Evolutionary conservation across 2,113 vertebrate genomes (phyloP).

Genomic region (Hiodon alosoides): DNA sequence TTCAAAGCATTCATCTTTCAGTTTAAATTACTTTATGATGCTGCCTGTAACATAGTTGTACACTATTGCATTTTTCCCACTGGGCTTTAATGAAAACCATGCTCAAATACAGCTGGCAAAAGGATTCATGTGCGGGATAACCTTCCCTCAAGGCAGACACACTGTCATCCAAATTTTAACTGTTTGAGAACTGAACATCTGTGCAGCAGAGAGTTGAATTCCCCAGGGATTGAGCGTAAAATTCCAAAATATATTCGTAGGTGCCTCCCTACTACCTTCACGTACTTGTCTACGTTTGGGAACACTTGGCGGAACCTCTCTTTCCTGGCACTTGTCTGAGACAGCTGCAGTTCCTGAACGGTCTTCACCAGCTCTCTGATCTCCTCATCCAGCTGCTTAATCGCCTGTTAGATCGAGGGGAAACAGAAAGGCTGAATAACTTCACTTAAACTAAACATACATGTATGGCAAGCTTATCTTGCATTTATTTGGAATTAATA

Average conservation of each 20-base stretch:
- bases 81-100: conserved; percentile 3
- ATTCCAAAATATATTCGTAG: background rate
- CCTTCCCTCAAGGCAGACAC: background rate
- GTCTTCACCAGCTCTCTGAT: conserved; percentile 24
- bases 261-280: background rate
- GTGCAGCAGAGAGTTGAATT: background rate
- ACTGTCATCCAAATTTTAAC: background rate
- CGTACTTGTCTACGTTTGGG: conserved; percentile 37
- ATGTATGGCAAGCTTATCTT: background rate
- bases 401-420: conserved; percentile 24
- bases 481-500: too few species aligned
- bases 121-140: too few species aligned
- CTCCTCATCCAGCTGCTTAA: conserved; percentile 28
- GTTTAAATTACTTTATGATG: conserved; percentile 6
- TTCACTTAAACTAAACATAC: background rate
- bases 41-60: background rate
- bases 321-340: conserved; percentile 19
- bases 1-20: background rate
- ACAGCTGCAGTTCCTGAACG: conserved; percentile 30
- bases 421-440: background rate
- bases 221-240: background rate
- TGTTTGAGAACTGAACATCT: background rate
- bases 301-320: conserved; percentile 32
- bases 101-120: background rate
- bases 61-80: background rate